Evolutionary conservation across 2,113 vertebrate genomes (phyloP).

Genomic region (Campylomormyrus tamandua): DNA sequence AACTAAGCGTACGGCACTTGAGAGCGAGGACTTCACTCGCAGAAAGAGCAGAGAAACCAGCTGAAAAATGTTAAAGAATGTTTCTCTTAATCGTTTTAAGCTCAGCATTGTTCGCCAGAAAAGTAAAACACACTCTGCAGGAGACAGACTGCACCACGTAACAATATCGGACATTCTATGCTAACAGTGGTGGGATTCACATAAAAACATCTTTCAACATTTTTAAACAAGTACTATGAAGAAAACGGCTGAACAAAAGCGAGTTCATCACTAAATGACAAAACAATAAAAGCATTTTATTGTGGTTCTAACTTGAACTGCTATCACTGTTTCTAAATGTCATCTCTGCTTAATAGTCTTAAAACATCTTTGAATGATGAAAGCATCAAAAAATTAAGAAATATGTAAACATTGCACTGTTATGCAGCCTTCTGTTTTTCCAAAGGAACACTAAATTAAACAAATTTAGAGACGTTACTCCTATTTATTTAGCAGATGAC

Average conservation of each 20-base stretch:
- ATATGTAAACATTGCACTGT: not conserved
- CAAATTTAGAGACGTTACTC: not conserved
- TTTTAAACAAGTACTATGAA: not conserved
- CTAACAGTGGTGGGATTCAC: not conserved
- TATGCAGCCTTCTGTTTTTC: not conserved
- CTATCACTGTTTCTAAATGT: not conserved
- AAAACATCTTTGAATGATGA: not conserved
- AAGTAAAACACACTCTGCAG: not conserved
- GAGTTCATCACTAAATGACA: not conserved
- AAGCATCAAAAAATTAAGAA: not conserved
- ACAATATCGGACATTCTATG: not conserved
- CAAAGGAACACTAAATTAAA: not conserved
- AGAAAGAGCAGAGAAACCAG: not conserved
- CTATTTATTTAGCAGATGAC: not conserved
- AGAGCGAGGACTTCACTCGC: not conserved
- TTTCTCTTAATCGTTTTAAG: not conserved
- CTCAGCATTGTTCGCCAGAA: not conserved
- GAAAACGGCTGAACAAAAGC: not conserved
- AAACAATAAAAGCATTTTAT: not conserved
- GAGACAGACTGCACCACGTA: not conserved
- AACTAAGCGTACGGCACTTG: not conserved
- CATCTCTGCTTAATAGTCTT: not conserved
- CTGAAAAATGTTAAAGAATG: not conserved
- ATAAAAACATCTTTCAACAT: not conserved
- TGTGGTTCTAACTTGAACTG: not conserved